These are phyloP conservation scores for Drosophila sturtevanti DNA, from an alignment of 1,140 invertebrate species.

Conservation along the genomic window DNA sequence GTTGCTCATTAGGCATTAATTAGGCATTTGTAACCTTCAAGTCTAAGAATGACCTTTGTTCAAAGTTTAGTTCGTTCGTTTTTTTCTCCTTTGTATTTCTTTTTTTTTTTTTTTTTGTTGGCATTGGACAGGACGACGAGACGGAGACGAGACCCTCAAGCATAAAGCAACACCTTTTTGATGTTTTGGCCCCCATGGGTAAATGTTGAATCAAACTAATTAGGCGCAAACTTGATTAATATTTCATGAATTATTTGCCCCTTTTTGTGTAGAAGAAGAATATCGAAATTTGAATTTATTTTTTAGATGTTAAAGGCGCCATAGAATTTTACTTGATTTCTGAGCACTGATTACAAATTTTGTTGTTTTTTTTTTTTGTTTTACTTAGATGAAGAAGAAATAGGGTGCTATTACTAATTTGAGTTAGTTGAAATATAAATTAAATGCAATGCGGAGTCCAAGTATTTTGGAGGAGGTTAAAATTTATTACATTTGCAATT, in stretches of 20 bases:
- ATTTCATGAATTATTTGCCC: conserved; percentile 64
- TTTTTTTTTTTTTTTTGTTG: conserved; percentile 9
- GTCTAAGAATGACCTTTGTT: conserved; percentile 33
- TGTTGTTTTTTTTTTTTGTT: neutral
- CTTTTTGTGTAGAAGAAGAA: conserved; percentile 46
- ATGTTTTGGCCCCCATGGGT: conserved; percentile 42
- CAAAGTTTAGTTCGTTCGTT: conserved; percentile 17
- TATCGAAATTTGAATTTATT: neutral
- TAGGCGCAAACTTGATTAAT: conserved; percentile 73
- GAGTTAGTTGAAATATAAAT: too few relatives aligned
- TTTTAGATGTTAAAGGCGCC: conserved; percentile 32
- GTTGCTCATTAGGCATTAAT: conserved; percentile 65
- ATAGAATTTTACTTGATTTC: neutral
- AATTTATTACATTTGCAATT: too few relatives aligned
- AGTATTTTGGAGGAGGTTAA: too few relatives aligned
- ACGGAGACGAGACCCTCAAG: conserved; percentile 26
- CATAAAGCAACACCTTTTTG: conserved; percentile 65
- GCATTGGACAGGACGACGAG: neutral
- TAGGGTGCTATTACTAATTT: too few relatives aligned
- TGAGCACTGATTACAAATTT: neutral
- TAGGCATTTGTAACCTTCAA: conserved; percentile 56
- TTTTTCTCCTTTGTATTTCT: neutral
- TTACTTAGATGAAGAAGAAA: too few relatives aligned
- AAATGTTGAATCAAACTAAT: conserved; percentile 65
- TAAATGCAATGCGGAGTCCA: too few relatives aligned